These are phyloP conservation scores for Pandemis heparana DNA, from an alignment of 2,888 invertebrate species.

Conservation along the genomic window DNA sequence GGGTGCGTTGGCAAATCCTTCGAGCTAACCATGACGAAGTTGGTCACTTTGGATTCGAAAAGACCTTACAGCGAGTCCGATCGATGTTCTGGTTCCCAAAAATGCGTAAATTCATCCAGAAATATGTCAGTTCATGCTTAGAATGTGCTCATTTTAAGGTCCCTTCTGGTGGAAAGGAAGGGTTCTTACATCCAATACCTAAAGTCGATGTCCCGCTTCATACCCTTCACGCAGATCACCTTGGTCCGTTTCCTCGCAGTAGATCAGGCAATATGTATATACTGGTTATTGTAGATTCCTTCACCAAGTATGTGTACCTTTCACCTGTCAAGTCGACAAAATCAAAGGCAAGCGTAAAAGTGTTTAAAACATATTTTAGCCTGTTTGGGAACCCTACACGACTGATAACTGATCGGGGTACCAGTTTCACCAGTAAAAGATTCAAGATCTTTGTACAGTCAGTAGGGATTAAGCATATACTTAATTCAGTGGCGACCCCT, in stretches of 20 bases:
- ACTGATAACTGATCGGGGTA: too few relatives aligned
- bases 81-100: constrained; percentile 47
- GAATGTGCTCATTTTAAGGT: neutral
- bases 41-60: constrained; percentile 47
- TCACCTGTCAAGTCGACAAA: constrained; percentile 24
- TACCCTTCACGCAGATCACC: neutral
- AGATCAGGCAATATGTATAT: constrained; percentile 24
- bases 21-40: constrained; percentile 48
- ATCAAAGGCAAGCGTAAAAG: too few relatives aligned
- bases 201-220: constrained; percentile 11
- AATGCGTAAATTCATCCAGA: constrained; percentile 44
- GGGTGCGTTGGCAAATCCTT: constrained; percentile 47
- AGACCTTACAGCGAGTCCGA: constrained; percentile 36
- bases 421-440: too few relatives aligned
- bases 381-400: too few relatives aligned
- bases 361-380: too few relatives aligned
- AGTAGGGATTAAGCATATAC: neutral
- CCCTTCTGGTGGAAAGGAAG: neutral
- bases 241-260: neutral
- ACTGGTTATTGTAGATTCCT: constrained; percentile 24
- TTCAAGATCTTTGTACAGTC: too few relatives aligned
- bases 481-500: neutral
- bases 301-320: constrained; percentile 34
- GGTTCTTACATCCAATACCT: neutral
- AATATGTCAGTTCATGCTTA: constrained; percentile 39